Conservation (phyloP, 1,140 invertebrate genomes). For the Pachypsylla venusta region DNA sequence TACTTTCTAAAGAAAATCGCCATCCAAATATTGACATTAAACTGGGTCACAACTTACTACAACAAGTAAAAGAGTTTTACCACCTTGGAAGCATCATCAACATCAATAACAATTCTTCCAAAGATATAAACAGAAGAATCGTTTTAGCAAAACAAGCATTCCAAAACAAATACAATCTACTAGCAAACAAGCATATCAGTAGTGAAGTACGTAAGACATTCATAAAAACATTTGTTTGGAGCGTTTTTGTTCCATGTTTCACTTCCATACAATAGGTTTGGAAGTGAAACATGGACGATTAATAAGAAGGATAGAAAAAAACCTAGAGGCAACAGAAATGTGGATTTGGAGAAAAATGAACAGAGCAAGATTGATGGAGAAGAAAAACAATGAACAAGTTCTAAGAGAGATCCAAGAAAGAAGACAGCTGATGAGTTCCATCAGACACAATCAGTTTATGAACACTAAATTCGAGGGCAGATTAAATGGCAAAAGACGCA, state of each 20-base stretch:
- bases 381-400: not conserved
- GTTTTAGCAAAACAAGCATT: conserved; percentile 1
- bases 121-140: conserved; percentile 11
- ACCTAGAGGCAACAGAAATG: conserved; percentile 12
- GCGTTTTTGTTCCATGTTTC: not conserved
- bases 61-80: conserved; percentile 3
- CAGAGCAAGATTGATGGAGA: conserved; percentile 2
- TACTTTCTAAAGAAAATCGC: conserved; percentile 8
- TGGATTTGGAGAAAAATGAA: conserved; percentile 8
- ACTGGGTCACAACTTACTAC: not conserved
- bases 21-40: conserved; percentile 12
- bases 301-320: conserved; percentile 8
- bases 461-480: conserved; percentile 10
- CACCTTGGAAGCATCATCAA: conserved; percentile 10
- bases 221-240: conserved; percentile 5
- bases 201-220: conserved; percentile 7
- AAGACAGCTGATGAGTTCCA: conserved; percentile 3
- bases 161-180: conserved; percentile 12
- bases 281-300: conserved; percentile 13
- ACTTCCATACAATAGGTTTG: too few species aligned
- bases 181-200: not conserved
- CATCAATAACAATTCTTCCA: not conserved
- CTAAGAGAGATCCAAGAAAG: not conserved
- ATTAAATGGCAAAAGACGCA: conserved; percentile 10
- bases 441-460: conserved; percentile 10